Evolutionary conservation across 1,140 invertebrate species (phyloP).

Genomic region (Gryon sp.): DNA sequence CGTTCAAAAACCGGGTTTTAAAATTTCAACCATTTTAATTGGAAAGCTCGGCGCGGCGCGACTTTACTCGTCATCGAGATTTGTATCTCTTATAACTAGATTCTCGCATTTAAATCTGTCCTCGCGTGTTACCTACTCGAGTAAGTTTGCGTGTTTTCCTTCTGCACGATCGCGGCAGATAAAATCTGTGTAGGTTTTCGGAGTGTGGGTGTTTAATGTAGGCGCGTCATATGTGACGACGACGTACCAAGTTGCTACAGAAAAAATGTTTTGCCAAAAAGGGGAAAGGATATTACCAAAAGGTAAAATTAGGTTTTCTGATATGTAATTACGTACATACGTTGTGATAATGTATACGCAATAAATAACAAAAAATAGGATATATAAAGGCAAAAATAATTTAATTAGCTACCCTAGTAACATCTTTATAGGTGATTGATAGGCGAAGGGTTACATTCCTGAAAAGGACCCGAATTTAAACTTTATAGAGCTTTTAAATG

Average conservation of each 20-base stretch:
- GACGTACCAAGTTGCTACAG: constrained; percentile 35
- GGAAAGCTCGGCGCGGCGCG: constrained; percentile 40
- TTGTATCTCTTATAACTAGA: constrained; percentile 63
- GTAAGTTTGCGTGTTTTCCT: constrained; percentile 64
- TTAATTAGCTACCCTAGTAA: too few species aligned
- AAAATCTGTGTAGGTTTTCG: constrained; percentile 64
- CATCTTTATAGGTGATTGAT: too few species aligned
- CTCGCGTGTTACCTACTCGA: constrained; percentile 62
- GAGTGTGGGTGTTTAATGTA: constrained; percentile 70
- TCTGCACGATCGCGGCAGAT: constrained; percentile 59
- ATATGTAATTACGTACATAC: too few species aligned
- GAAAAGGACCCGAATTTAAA: too few species aligned
- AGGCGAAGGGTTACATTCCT: too few species aligned
- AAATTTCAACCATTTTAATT: constrained; percentile 61
- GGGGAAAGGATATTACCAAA: too few species aligned
- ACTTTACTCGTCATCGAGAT: constrained; percentile 48
- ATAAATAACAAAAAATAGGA: too few species aligned
- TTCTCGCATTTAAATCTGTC: constrained; percentile 66
- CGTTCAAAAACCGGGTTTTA: constrained; percentile 13
- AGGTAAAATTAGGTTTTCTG: too few species aligned
- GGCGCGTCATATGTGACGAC: constrained; percentile 66
- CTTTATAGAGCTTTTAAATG: too few species aligned
- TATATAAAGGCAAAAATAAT: too few species aligned
- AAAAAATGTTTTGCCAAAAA: too few species aligned
- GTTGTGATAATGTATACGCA: too few species aligned